Evolutionary conservation across 2,113 vertebrate genomes (phyloP), one percentile per base, ranked within the genome.

Genomic region (Benitochromis conjunctus): DNA sequence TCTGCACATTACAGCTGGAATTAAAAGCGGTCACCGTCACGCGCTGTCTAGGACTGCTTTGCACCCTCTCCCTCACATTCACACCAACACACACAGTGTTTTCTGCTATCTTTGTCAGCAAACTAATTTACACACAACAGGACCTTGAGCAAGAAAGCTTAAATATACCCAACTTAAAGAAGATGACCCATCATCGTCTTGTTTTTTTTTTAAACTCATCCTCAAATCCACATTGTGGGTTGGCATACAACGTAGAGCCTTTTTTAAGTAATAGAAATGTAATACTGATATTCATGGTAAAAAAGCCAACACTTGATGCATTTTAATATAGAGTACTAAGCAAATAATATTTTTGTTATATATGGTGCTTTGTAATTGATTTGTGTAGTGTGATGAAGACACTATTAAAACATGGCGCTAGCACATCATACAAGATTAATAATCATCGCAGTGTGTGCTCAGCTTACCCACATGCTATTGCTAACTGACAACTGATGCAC

Each of bases 11-110:
- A 94, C 64, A 74, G 90, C 91, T 86, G 86, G 93, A 95, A 95
- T 95, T 94, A 95, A 93, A 94, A 81, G 88, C 91, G 46, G 95
- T 95, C 94, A 96, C 93, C 94, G 94, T 96, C 94, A 96, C 83
- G 83, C 84, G 58, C 83, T n/a, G 91, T 89, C 93, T 89, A 58
- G 69, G 81, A 82, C 82, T 60, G 77, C 90, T 86, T 84, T 89
- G 77, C 36, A 86, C 88, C 71, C 81, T 82, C 41, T 24, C 16
- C 31, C 53, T 58, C 29, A n/a, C n/a, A 9, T 46, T 3, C 38
- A 66, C 87, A 31, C 55, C 10, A 26, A 64, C 53, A 77, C 84
- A 53, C 41, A 36, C 13, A 41, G 55, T 21, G 21, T 3, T 18
- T 56, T 48, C 13, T 56, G 31, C 38, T 41, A 14, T 77, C 24